Base-by-base conservation (phyloP, 1,140 invertebrate genomes). In the Onthophagus taurus region DNA sequence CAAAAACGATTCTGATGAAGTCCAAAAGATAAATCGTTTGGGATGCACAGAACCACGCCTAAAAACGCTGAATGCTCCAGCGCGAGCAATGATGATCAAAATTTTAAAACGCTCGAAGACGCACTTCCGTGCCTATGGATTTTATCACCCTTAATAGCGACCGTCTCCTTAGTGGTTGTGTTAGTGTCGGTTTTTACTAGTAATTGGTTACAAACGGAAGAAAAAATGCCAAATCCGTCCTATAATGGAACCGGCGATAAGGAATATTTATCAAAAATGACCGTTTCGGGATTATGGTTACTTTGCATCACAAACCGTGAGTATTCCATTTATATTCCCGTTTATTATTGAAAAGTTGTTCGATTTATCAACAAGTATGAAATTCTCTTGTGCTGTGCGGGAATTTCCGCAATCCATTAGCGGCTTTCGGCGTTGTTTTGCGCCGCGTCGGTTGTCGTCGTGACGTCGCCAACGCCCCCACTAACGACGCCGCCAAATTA, bases 221-320 rank as follows among this genome's bases (percentile, higher is more conserved):
- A 84, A 59, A 76, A 77, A 42, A 81, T 82, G 74, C 65, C 72
- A 36, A 81, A 78, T 57, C 72, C 75, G 2, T 59, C 64, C 3
- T 78, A 75, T 62, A 80, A 81, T 55, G 76, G 77, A 11, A 76
- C 78, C 1, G 75, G 74, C 33, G 75, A 74, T 47, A 69, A 71
- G 44, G 72, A 75, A 42, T 73, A 77, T 39, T 63, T 81, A 6
- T 72, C 75, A 7, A 83, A 83, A 55, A 66, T 72, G 53, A 83
- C 81, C 6, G 70, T 81, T 2, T 80, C 77, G 2, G 81, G 80
- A 48, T 61, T 83, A 5, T 83, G 80, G 80, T 72, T 71, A 31
- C 68, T 83, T 49, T 83, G 81, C 60, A 75, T 72, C 57, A 81
- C 77, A 31, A 76, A 81, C 52, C 76, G 78, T 82, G 61, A 80